Evolutionary conservation across 2,113 vertebrate species (phyloP), one percentile per base, ranked within the genome.

Genomic region (Oriolus oriolus): DNA sequence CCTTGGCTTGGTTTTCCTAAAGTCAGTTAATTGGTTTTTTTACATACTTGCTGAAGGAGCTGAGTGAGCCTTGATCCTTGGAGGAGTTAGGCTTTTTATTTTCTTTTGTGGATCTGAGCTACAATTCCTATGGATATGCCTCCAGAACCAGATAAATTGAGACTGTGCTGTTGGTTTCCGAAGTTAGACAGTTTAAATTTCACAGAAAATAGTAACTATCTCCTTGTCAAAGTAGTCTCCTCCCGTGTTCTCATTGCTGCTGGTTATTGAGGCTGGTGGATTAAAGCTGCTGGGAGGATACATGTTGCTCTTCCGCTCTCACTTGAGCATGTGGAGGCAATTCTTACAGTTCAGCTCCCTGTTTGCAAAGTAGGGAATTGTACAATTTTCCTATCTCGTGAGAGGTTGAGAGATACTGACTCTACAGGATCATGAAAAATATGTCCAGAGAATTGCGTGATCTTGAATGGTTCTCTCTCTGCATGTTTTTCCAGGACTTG

Each of bases 271-370:
- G n/a, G 17, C 50, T 65, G 31, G 2, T 54, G 20, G n/a, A 74
- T 74, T 66, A 84, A 84, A 80, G 54, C 39, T 79, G 1, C 6
- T 24, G n/a, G 33, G 21, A 71, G 33, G 42, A 18, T 54, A 8
- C 31, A 7, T 0, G 0, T 52, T 79, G 30, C 45, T 77, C 13
- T 54, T 75, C 52, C 0, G 2, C 35, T 79, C 13, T 82, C 9
- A 7, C 68, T 66, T 87, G 11, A 49, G 24, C 3, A 0, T 27
- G 35, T 39, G 16, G 21, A 84, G 27, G 16, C 54, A 35, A 53
- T 87, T 82, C 9, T 7, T 37, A 27, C 33, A 30, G 26, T 56
- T 83, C 57, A 45, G 13, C 69, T 96, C 14, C 7, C 8, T 17
- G 8, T 74, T 61, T 83, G 31, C 39, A 42, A 86, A 95, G 26